Evolutionary conservation across 2,113 vertebrate genomes (phyloP).

Genomic region (Oryzias woworae): DNA sequence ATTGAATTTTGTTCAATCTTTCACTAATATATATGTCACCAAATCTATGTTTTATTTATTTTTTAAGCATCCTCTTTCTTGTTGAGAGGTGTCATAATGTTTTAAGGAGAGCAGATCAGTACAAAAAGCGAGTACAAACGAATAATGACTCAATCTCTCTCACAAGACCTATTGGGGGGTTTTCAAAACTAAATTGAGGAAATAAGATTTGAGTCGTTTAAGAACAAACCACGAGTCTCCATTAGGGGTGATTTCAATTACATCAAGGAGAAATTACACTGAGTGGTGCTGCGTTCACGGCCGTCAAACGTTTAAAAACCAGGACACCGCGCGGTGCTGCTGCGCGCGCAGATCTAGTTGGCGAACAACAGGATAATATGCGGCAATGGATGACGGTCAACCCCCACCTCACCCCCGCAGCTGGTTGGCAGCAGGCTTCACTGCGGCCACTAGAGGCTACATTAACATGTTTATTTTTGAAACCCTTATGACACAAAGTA

Average conservation of each 20-base stretch:
- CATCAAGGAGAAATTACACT: conserved; percentile 22
- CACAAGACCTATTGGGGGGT: neutral
- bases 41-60: too few species aligned
- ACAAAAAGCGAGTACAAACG: neutral
- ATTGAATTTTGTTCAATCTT: too few species aligned
- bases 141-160: neutral
- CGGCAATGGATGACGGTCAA: conserved; percentile 56
- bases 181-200: neutral
- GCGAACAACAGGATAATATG: conserved; percentile 54
- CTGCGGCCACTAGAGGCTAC: conserved; percentile 5
- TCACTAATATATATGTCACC: too few species aligned
- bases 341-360: conserved; percentile 24
- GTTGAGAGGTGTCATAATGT: neutral
- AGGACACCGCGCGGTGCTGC: conserved; percentile 9
- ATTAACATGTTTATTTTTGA: too few species aligned
- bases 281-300: too few species aligned
- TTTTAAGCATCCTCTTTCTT: neutral
- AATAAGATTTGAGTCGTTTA: conserved; percentile 12
- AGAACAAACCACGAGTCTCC: conserved; percentile 60
- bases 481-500: neutral
- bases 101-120: too few species aligned
- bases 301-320: too few species aligned
- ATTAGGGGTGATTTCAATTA: conserved; percentile 60
- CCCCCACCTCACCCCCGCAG: neutral
- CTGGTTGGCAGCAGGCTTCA: conserved; percentile 12